Base-by-base conservation (phyloP, 2,113 vertebrate species). In the Jaculus jaculus region DNA sequence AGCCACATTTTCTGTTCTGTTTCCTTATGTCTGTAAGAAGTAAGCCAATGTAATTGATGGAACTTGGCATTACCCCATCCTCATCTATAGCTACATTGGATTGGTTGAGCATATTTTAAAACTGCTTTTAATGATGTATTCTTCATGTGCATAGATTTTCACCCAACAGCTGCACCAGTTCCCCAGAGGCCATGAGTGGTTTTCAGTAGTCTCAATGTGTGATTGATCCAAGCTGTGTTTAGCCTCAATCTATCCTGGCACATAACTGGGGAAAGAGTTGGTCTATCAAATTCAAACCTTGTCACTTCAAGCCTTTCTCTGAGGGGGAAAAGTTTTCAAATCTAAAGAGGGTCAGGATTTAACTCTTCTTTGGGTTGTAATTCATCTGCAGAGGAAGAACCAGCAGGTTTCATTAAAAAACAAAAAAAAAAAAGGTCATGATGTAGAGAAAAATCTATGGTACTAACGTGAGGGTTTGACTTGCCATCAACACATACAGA, bases 231-330 rank as follows among this genome's bases (percentile, higher is more conserved):
- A 95, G 92, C 90, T 89, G 68, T 80, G 92, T 95, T 96, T 96
- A 96, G 95, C 94, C 95, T 93, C 94, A 96, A 96, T 96, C 95
- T 90, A 96, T 97, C 17, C 37, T 73, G 77, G 95, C 91, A 90
- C 94, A 87, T 96, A 96, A 94, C 95, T 91, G 71, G 42, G 42
- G 34, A 91, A 89, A 68, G 79, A 95, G 85, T 90, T 77, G 75
- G 65, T 93, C 85, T 94, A 97, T 96, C 88, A 83, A 93, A 90
- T 63, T 90, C 65, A 71, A n/a, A 91, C 73, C 66, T 91, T 65
- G 17, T 61, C 84, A 61, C 79, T 92, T 84, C 34, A 51, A 84
- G 65, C 47, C 20, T 84, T 94, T 90, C 37, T 93, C 78, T 66
- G 69, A 96, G 32, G 54, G 16, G 71, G 71, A 79, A 95, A 91